A percentile compares a stretch with the other conserved stretches of the same genome.
These are phyloP conservation scores for Silurus meridionalis DNA, from an alignment of 2,113 vertebrate species.

Conservation along the genomic window DNA sequence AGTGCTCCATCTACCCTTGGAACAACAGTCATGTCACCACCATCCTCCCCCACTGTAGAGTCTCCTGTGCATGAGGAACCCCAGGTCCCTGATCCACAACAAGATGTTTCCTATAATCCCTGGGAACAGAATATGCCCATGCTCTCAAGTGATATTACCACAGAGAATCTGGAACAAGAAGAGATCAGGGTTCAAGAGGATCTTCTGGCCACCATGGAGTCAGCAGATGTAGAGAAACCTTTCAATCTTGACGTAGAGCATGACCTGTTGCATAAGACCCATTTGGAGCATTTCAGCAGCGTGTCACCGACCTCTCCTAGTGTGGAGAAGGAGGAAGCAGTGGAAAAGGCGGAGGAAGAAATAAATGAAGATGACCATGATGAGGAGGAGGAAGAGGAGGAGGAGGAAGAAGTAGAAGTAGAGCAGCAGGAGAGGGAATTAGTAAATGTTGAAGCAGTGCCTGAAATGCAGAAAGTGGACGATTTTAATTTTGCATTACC, in stretches of 20 bases:
- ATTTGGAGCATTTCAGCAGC: constrained; percentile 49
- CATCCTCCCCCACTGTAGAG: constrained; percentile 65
- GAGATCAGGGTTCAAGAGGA: constrained; percentile 56
- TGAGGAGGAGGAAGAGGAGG: constrained; percentile 67
- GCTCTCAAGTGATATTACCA: constrained; percentile 21
- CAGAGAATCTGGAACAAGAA: constrained; percentile 45
- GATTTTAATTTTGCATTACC: constrained; percentile 61
- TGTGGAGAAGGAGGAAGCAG: constrained; percentile 67
- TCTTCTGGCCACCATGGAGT: constrained; percentile 51
- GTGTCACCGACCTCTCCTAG: constrained; percentile 55
- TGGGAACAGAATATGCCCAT: constrained; percentile 52
- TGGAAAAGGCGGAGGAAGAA: constrained; percentile 78
- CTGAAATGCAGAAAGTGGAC: constrained; percentile 52
- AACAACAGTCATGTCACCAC: constrained; percentile 73
- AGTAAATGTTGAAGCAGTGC: constrained; percentile 62
- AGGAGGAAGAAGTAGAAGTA: constrained; percentile 59
- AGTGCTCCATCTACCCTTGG: constrained; percentile 61
- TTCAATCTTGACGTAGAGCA: constrained; percentile 47
- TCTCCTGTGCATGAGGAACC: constrained; percentile 57
- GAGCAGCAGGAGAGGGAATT: constrained; percentile 67
- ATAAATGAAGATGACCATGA: constrained; percentile 71
- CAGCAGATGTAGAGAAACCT: constrained; percentile 35
- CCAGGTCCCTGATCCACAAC: constrained; percentile 49
- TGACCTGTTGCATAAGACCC: constrained; percentile 47
- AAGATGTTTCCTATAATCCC: constrained; percentile 53